These are phyloP conservation scores for Brachionus rotundiformis DNA, from an alignment of 1,140 invertebrate species.

Conservation along the genomic window DNA sequence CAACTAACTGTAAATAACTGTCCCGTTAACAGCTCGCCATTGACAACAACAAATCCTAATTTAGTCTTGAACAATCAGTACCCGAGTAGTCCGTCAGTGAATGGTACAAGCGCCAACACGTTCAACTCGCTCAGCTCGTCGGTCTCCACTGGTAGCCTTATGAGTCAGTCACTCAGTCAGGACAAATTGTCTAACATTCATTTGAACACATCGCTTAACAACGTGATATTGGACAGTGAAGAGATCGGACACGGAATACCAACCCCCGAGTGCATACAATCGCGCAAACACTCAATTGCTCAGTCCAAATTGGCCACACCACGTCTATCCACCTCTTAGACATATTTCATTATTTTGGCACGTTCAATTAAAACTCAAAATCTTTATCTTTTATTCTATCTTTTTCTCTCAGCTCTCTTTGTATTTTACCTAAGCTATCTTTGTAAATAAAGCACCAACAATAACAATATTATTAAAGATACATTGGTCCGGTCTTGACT, in stretches of 20 bases:
- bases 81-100: neutral
- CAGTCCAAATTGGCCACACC: constrained; percentile 44
- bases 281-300: constrained; percentile 49
- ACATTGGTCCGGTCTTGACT: no score
- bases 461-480: no score
- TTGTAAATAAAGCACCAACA: no score
- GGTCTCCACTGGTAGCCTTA: neutral
- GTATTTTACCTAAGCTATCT: no score
- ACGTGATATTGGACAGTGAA: constrained; percentile 34
- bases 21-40: neutral
- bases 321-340: constrained; percentile 29
- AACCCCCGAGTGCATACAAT: constrained; percentile 48
- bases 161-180: neutral
- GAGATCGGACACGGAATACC: constrained; percentile 50
- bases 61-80: no score
- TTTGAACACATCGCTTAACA: constrained; percentile 36
- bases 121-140: neutral
- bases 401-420: no score
- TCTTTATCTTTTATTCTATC: no score
- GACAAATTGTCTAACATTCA: constrained; percentile 36
- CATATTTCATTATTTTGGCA: no score
- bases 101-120: neutral
- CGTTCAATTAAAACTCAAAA: no score
- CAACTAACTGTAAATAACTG: neutral
- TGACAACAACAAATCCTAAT: neutral